Conservation (phyloP, 2,888 invertebrate species). For the Ornithoptera alexandrae region DNA sequence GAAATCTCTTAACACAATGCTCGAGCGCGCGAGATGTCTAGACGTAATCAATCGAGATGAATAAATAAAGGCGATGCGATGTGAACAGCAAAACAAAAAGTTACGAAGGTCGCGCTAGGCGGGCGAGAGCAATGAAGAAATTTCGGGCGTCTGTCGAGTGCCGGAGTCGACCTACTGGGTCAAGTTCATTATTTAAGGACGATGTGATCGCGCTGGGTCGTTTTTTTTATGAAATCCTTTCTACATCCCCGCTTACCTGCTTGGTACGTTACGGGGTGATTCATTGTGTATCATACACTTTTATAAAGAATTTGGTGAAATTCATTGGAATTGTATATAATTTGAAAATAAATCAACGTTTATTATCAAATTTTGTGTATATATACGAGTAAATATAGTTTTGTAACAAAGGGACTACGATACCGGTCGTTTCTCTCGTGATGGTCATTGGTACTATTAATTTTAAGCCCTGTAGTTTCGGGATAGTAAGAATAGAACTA, state of each 20-base stretch:
- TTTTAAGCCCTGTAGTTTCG: too few relatives aligned
- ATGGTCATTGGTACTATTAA: too few relatives aligned
- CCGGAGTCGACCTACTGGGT: conserved; percentile 49
- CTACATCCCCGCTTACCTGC: conserved; percentile 27
- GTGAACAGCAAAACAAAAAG: conserved; percentile 41
- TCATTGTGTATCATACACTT: conserved; percentile 20
- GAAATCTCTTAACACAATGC: conserved; percentile 25
- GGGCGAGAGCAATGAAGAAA: conserved; percentile 43
- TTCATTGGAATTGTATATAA: neutral
- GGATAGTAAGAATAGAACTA: too few relatives aligned
- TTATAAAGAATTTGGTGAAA: conserved; percentile 9
- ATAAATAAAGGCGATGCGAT: conserved; percentile 11
- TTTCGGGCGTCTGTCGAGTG: conserved; percentile 34
- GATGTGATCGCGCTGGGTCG: conserved; percentile 34
- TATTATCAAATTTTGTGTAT: too few relatives aligned
- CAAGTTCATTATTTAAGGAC: conserved; percentile 64
- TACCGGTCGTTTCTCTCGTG: too few relatives aligned
- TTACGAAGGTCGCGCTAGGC: conserved; percentile 49
- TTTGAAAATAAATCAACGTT: neutral
- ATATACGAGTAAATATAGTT: too few relatives aligned
- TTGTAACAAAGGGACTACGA: too few relatives aligned
- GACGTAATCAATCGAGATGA: conserved; percentile 22
- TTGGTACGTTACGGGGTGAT: conserved; percentile 10
- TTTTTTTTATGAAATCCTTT: conserved; percentile 29
- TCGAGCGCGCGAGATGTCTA: conserved; percentile 27